Evolutionary conservation across 1,140 invertebrate species (phyloP).

Genomic region (Pseudomyrmex pallidus): DNA sequence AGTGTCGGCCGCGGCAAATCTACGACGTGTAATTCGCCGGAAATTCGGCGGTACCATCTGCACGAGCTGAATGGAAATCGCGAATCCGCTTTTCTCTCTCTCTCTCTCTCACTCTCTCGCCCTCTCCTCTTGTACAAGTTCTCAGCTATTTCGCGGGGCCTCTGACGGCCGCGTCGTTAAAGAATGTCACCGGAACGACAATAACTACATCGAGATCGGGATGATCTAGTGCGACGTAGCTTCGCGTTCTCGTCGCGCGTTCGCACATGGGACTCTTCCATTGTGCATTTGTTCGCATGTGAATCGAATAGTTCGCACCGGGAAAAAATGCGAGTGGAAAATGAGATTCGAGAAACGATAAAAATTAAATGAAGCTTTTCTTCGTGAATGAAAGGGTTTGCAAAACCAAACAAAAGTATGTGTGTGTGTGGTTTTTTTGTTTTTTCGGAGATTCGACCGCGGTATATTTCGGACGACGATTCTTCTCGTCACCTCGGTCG

Average conservation of each 20-base stretch:
- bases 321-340: not conserved
- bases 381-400: not conserved
- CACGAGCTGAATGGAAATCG: slow-evolving; percentile 62
- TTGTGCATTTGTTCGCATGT: not conserved
- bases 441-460: not conserved
- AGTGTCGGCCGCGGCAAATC: slow-evolving; percentile 51
- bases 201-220: slow-evolving; percentile 42
- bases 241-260: not conserved
- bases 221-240: slow-evolving; percentile 8
- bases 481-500: slow-evolving; percentile 42
- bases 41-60: slow-evolving; percentile 62
- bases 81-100: not conserved
- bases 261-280: too few relatives aligned
- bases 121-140: not conserved
- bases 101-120: too few relatives aligned
- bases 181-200: slow-evolving; percentile 61
- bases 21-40: slow-evolving; percentile 51
- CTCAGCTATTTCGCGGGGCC: slow-evolving; percentile 67
- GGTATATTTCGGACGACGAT: slow-evolving; percentile 33
- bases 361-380: not conserved
- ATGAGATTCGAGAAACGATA: not conserved
- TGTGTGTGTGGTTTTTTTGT: too few relatives aligned
- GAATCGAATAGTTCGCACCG: not conserved
- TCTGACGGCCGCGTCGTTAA: slow-evolving; percentile 57
- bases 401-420: not conserved